Base-by-base conservation (phyloP, 2,113 vertebrate genomes). In the Rallus limicola region DNA sequence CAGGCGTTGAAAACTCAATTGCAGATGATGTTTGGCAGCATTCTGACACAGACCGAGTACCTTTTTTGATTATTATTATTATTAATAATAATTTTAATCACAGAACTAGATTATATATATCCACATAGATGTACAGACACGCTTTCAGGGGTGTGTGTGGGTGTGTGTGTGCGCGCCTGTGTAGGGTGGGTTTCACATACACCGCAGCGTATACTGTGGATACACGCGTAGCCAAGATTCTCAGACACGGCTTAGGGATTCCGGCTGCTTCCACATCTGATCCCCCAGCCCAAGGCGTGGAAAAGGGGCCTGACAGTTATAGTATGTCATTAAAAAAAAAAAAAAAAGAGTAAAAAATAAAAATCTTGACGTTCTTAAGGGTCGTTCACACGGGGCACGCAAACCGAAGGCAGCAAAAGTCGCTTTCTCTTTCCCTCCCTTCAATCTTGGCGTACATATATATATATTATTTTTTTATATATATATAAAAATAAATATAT, bases 1-100 rank as follows among this genome's bases (percentile, higher is more conserved):
- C 83, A 96, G 92, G 96, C 88, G 90, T 94, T 96, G 95, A 96
- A 78, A 96, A 95, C 81, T 92, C 88, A 95, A 67, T 86, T 93
- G 96, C 79, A 94, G 96, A 82, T 97, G 96, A 96, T 62, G 77
- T 95, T 95, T 93, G 95, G 95, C 95, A 97, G 97, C 94, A 97
- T 95, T 96, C 94, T 96, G 88, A 97, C 96, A 97, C 90, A 97
- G 93, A 97, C 95, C 3, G 93, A 97, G 85, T 96, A 96, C 93
- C 95, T 95, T 95, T 44, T 95, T 97, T 79, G 94, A 95, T 96
- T 24, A 58, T 91, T 67, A 83, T 95, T 93, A 90, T 96, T 96
- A 95, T 62, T 96, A 97, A 11, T 96, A 97, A 90, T 95, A 95
- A 94, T 97, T 97, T 94, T 90, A 94, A 95, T 94, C 94, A 96